Evolutionary conservation across 2,113 vertebrate species (phyloP), one percentile per base, ranked within the genome.

Genomic region (Pipra filicauda): DNA sequence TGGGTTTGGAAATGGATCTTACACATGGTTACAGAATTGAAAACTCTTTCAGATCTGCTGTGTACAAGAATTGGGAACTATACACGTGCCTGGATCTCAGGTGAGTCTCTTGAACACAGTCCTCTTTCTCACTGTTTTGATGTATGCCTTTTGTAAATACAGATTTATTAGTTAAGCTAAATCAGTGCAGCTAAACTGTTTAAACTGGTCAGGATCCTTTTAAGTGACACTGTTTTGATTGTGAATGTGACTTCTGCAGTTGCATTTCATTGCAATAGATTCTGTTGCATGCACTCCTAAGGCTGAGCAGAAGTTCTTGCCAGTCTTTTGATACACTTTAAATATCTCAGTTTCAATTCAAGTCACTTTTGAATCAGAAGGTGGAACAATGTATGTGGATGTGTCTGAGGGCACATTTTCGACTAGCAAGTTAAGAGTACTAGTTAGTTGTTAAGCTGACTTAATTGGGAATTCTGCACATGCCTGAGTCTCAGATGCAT

Each of bases 71-170:
- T 1, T 64, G 43, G 52, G 12, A 89, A 35, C 14, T 41, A 1
- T 30, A 46, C 7, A 9, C 0, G 0, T 85, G 58, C 43, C 51
- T 62, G 51, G 54, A 51, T 62, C 61, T 89, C 12, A 17, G 28
- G 41, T 0, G 0, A 2, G 2, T 64, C 33, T 65, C 48, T 57
- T 71, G 52, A 89, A 59, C 2, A 39, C 26, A 11, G 18, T 43
- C 57, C 26, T 75, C 39, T 88, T 78, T 85, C 37, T 83, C 19
- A 28, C 17, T 5, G 0, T 48, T 91, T 55, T 65, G n/a, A 41
- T 51, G 8, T 39, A n/a, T 1, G 1, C n/a, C n/a, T 85, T 89
- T 72, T 79, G 49, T 66, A 82, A 85, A 57, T 43, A n/a, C 35
- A 73, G 35, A n/a, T 89, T 62, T 48, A 48, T 75, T 39, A 52